Percentiles rank a stretch among this genome's conserved stretches.
phyloP scores from a whole-genome alignment of 2,797 vertebrate species.

The Myiotriccus ornatus region DNA sequence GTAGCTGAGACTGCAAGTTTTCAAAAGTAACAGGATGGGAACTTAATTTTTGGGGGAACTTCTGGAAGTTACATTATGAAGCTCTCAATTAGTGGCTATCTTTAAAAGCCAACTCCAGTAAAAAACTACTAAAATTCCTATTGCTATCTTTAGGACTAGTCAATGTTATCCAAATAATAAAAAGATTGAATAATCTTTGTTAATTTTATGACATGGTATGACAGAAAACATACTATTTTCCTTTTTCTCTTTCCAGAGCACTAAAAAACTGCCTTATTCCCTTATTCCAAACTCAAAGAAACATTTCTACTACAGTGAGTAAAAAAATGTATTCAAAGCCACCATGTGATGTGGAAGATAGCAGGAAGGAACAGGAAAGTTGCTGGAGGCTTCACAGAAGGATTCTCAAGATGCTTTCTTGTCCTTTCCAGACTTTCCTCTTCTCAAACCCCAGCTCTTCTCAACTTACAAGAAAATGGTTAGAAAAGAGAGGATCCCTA shows the following conservation, averaged over 20 bases:
- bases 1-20: background rate
- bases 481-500: background rate
- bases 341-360: background rate
- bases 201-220: background rate
- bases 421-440: background rate
- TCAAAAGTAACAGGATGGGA: background rate
- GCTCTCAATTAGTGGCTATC: background rate
- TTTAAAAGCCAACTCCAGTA: background rate
- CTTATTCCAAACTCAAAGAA: background rate
- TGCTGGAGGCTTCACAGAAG: background rate
- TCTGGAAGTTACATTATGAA: background rate
- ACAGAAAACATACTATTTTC: background rate
- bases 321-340: background rate
- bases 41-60: background rate
- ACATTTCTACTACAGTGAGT: background rate
- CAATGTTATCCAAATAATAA: background rate
- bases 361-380: background rate
- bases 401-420: background rate
- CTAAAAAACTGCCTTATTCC: background rate
- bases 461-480: background rate
- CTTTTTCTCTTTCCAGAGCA: background rate
- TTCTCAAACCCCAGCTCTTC: background rate
- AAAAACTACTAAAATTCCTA: background rate
- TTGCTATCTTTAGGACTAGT: background rate
- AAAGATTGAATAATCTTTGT: background rate